Base-by-base conservation (phyloP, 2,888 invertebrate species). In the Drosophila pullipes region DNA sequence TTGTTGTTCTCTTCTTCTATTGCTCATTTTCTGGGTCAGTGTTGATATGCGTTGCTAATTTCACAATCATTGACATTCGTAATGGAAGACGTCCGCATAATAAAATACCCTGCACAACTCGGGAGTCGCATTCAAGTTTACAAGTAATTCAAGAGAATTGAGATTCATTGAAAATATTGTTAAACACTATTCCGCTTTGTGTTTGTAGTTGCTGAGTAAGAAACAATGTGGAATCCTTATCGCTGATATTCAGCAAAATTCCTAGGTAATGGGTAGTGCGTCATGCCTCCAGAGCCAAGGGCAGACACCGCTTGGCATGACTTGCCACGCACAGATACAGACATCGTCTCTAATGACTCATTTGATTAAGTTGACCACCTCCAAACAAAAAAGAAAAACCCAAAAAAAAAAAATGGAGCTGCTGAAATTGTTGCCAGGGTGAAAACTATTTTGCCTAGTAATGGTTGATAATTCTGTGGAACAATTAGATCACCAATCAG, bases 11-110 rank as follows among this genome's bases (percentile, higher is more conserved):
- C 13, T 44, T 10, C 41, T 44, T 58, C 44, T 54, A 31, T 33
- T 28, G 18, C 60, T 39, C 37, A 54, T 68, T 69, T 76, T 72
- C 41, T 76, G 67, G 76, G 68, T 76, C 65, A 76, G 59, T 33
- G 66, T 58, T 30, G 22, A 47, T 62, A 28, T 25, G 22, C 61
- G 61, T 60, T 55, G 58, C 53, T 33, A 59, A 78, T 81, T 80
- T 81, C 78, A 78, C 78, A 80, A 59, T 80, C 80, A 79, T 79
- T 80, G 76, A 73, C 80, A 76, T 59, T 44, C 54, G 66, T 62
- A 69, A 69, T 73, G 25, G 39, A 53, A 63, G 37, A 54, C 50
- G 33, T n/a, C 18, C 9, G 25, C 16, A 44, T 44, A 22, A 22
- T 10, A 44, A 44, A 71, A 47, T 44, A 16, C 54, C 33, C 44